phyloP scores from a whole-genome alignment of 2,113 vertebrate species.

The Lethenteron reissneri region DNA sequence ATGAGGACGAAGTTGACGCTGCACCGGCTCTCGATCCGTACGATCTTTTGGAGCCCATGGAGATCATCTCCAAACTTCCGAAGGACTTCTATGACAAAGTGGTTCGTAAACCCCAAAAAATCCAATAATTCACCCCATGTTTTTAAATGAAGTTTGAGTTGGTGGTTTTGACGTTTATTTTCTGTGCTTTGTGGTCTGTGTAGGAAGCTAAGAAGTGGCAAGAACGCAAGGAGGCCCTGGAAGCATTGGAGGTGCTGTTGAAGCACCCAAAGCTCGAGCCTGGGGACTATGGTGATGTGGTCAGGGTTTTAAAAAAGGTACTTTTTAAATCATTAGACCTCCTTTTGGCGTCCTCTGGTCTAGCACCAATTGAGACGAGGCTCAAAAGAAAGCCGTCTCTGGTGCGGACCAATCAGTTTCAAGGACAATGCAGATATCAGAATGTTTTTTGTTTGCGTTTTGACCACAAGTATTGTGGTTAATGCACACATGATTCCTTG shows the following conservation, averaged over 20 bases:
- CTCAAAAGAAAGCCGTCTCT: too few relatives aligned
- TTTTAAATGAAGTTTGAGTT: neutral
- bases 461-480: too few relatives aligned
- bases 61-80: constrained; percentile 80
- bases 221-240: constrained; percentile 83
- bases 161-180: too few relatives aligned
- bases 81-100: constrained; percentile 99
- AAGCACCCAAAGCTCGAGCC: constrained; percentile 82
- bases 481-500: too few relatives aligned
- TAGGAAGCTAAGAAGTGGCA: constrained; percentile 99
- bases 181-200: constrained; percentile 12
- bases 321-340: neutral
- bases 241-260: constrained; percentile 49
- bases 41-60: constrained; percentile 74
- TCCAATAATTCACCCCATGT: neutral
- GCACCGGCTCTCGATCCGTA: constrained; percentile 59
- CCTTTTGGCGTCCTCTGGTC: too few relatives aligned
- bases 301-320: constrained; percentile 84
- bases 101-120: constrained; percentile 26
- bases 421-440: too few relatives aligned
- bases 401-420: too few relatives aligned
- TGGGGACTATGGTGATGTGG: constrained; percentile 78
- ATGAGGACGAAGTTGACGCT: constrained; percentile 36
- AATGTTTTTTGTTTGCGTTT: too few relatives aligned
- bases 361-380: too few relatives aligned